Conservation (phyloP, 2,113 vertebrate genomes). For the Madoqua kirkii region DNA sequence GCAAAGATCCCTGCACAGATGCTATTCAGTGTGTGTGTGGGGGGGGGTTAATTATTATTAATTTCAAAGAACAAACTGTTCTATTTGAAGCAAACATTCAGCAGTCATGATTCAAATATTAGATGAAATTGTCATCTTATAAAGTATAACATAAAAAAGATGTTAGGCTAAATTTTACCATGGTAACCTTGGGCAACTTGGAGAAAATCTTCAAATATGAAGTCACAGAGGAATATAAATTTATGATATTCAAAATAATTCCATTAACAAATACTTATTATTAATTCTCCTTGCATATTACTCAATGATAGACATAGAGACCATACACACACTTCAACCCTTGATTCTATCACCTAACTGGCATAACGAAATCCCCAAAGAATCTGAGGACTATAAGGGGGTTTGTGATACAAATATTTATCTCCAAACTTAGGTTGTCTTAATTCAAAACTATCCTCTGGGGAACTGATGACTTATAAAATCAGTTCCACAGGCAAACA, state of each 20-base stretch:
- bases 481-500: background rate
- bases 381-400: background rate
- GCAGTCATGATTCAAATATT: background rate
- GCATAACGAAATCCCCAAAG: background rate
- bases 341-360: background rate
- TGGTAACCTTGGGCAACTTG: background rate
- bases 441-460: constrained; percentile 23
- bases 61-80: constrained; percentile 55
- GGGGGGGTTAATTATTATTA: constrained; percentile 13
- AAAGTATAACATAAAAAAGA: constrained; percentile 17
- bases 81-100: constrained; percentile 37
- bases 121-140: constrained; percentile 18
- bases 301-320: background rate
- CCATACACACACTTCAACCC: background rate
- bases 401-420: background rate
- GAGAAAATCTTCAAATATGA: constrained; percentile 17
- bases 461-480: background rate
- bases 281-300: background rate
- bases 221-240: background rate
- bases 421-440: background rate
- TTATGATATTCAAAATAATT: background rate
- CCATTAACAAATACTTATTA: background rate
- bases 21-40: background rate
- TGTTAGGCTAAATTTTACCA: background rate
- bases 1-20: constrained; percentile 39